A percentile compares a stretch with the other conserved stretches of the same genome.
Conservation (phyloP, 1,140 invertebrate genomes). For the Frieseomelitta varia region DNA sequence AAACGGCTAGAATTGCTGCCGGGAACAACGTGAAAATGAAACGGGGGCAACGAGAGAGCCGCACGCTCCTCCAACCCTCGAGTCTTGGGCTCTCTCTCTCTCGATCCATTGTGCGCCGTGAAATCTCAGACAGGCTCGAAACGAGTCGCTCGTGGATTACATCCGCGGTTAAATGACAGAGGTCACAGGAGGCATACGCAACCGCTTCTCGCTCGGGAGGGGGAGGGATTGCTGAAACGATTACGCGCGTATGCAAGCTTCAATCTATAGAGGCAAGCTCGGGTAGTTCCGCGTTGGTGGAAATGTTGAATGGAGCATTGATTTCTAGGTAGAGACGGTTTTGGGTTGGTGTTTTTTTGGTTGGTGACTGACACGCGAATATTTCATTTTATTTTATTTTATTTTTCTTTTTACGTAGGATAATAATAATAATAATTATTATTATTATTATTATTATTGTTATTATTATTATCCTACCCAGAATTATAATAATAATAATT, state of each 20-base stretch:
- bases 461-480: too few species aligned
- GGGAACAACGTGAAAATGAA: constrained; percentile 61
- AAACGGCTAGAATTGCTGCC: constrained; percentile 54
- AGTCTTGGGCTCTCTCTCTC: not conserved
- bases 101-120: constrained; percentile 47
- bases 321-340: not conserved
- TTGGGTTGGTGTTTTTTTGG: not conserved
- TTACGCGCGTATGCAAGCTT: not conserved
- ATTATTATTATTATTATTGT: too few species aligned
- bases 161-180: constrained; percentile 27
- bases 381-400: too few species aligned
- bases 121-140: constrained; percentile 30
- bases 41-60: constrained; percentile 53
- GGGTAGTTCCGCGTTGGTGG: too few species aligned
- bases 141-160: constrained; percentile 23
- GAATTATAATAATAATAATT: too few species aligned
- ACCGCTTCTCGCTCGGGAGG: not conserved
- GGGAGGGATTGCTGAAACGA: not conserved
- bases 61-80: too few species aligned
- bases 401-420: too few species aligned
- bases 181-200: not conserved
- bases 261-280: not conserved
- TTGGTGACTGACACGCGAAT: too few species aligned
- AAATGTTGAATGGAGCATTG: not conserved
- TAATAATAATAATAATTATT: too few species aligned